These are phyloP conservation scores for Microctenopoma stevenorrisi DNA, from an alignment of 2,797 vertebrate genomes.

Conservation along the genomic window DNA sequence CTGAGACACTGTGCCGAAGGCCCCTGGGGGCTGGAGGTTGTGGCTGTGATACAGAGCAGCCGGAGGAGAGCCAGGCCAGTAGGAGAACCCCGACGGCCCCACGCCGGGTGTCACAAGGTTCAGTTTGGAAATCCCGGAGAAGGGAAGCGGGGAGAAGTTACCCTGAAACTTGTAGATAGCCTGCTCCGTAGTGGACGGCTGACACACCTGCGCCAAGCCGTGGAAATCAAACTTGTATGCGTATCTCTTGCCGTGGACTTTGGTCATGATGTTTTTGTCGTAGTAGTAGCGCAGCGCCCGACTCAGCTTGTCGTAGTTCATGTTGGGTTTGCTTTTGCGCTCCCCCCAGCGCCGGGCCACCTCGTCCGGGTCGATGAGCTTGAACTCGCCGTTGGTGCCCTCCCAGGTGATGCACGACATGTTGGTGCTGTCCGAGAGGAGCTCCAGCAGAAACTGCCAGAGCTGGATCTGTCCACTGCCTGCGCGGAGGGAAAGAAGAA, in stretches of 20 bases:
- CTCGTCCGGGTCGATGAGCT: conserved; percentile 96
- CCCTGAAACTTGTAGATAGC: conserved; percentile 96
- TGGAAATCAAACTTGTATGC: conserved; percentile 99
- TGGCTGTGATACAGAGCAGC: conserved; percentile 90
- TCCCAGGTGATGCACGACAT: conserved; percentile 97
- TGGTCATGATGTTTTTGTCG: conserved; percentile 99
- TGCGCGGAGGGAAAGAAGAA: conserved; percentile 49
- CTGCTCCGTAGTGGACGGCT: conserved; percentile 87
- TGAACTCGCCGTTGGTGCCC: conserved; percentile 97
- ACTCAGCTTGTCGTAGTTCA: conserved; percentile 99
- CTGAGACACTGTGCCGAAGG: conserved; percentile 86
- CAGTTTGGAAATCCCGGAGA: conserved; percentile 96
- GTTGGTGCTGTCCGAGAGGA: conserved; percentile 94
- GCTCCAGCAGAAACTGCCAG: conserved; percentile 97
- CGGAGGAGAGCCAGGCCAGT: conserved; percentile 91
- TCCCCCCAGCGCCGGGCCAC: conserved; percentile 97
- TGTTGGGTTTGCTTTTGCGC: conserved; percentile 98
- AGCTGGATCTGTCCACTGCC: conserved; percentile 98
- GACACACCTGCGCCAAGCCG: conserved; percentile 95
- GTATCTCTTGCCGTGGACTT: conserved; percentile 97
- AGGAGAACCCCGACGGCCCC: conserved; percentile 92
- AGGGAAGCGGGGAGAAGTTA: conserved; percentile 92
- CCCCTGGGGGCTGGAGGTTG: conserved; percentile 87
- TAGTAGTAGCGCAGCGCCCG: conserved; percentile 98
- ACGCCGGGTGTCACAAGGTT: conserved; percentile 94